Conservation (phyloP, 2,797 vertebrate genomes). For the Glyptemys insculpta region DNA sequence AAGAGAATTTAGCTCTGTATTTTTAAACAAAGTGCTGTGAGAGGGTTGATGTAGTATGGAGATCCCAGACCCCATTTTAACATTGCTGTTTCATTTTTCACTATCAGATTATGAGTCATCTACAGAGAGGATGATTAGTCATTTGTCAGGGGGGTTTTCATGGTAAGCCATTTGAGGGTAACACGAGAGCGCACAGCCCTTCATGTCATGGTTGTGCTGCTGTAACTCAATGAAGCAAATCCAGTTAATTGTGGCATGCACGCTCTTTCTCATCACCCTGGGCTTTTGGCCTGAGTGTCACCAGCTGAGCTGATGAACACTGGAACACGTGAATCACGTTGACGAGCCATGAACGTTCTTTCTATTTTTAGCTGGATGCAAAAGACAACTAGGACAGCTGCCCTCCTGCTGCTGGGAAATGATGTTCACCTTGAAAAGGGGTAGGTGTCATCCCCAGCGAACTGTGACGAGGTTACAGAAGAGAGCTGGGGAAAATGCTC, state of each 20-base stretch:
- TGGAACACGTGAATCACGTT: background rate
- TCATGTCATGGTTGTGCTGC: background rate
- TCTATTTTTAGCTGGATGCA: conserved; percentile 66
- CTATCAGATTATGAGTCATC: rapidly evolving
- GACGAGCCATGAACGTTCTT: background rate
- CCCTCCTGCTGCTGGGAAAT: background rate
- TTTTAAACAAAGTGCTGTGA: background rate
- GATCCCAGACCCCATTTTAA: rapidly evolving
- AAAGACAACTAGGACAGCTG: conserved; percentile 39
- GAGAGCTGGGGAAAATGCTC: rapidly evolving
- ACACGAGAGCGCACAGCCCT: rapidly evolving
- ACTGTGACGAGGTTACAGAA: background rate
- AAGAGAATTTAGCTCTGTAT: rapidly evolving
- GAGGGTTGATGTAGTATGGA: background rate
- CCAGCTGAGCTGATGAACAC: background rate
- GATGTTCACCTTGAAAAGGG: background rate
- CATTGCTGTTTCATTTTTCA: background rate
- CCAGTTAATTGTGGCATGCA: background rate
- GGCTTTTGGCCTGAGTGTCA: background rate
- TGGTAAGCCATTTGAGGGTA: background rate
- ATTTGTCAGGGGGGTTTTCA: background rate
- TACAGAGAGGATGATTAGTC: background rate
- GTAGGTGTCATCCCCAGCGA: rapidly evolving
- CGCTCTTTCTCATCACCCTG: too few relatives aligned
- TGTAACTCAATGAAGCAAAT: background rate